These are phyloP conservation scores for Hycleus phaleratus DNA, from an alignment of 1,140 invertebrate genomes.

Conservation along the genomic window DNA sequence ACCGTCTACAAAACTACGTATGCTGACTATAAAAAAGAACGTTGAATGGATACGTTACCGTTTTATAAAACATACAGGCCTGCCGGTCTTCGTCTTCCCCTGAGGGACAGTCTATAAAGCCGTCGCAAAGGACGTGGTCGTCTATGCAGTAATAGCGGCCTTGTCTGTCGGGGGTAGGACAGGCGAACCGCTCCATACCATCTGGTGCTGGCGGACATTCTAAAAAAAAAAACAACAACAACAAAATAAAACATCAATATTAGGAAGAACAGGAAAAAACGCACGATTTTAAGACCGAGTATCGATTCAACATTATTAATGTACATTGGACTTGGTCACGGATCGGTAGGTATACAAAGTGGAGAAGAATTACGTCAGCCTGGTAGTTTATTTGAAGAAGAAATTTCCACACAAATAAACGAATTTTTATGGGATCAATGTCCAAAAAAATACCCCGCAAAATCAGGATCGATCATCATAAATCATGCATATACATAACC, in stretches of 20 bases:
- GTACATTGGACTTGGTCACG: constrained; percentile 7
- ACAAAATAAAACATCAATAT: too few species aligned
- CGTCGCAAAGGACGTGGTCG: constrained; percentile 90
- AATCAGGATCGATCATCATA: too few species aligned
- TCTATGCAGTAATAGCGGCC: constrained; percentile 92
- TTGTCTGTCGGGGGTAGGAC: constrained; percentile 81
- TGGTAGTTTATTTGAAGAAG: too few species aligned
- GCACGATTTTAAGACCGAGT: too few species aligned
- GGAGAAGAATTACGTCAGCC: constrained; percentile 12
- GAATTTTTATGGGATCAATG: too few species aligned
- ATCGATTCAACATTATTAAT: constrained; percentile 6
- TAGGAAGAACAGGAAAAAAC: too few species aligned
- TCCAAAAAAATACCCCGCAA: too few species aligned
- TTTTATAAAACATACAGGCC: constrained; percentile 96
- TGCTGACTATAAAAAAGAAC: not conserved
- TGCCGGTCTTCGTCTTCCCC: constrained; percentile 89
- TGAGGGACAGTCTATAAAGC: constrained; percentile 87
- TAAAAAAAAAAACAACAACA: constrained; percentile 45
- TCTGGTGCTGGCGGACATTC: constrained; percentile 89
- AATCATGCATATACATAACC: too few species aligned
- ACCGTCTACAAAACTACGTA: not conserved
- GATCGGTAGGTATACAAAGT: constrained; percentile 9
- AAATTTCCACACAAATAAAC: too few species aligned
- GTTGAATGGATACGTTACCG: constrained; percentile 54
- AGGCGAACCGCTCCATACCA: constrained; percentile 90